These are phyloP conservation scores for Monomorium pharaonis DNA, from an alignment of 1,140 invertebrate genomes.

Conservation along the genomic window DNA sequence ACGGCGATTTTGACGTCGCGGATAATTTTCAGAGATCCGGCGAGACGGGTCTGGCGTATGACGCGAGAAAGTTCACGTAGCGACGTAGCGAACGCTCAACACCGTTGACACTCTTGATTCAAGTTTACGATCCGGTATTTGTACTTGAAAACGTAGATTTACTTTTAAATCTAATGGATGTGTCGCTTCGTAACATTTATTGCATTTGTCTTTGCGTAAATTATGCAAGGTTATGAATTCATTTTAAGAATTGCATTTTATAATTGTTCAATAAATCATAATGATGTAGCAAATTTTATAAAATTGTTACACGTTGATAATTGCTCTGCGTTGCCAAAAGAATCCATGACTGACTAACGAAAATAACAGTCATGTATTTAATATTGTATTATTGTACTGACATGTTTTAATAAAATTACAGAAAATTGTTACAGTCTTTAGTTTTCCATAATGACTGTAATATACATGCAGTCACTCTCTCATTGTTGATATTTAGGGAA, in stretches of 20 bases:
- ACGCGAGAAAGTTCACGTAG: background rate
- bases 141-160: background rate
- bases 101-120: background rate
- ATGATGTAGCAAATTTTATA: background rate
- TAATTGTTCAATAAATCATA: background rate
- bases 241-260: background rate
- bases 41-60: background rate
- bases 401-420: too few species aligned
- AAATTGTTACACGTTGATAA: background rate
- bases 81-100: background rate
- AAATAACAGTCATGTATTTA: too few species aligned
- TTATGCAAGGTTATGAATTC: background rate
- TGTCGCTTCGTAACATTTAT: background rate
- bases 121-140: background rate
- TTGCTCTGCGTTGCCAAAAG: background rate
- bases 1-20: background rate
- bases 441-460: too few species aligned
- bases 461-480: too few species aligned
- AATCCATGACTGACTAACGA: background rate
- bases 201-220: background rate
- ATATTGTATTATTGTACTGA: too few species aligned
- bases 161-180: background rate
- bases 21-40: constrained; percentile 6
- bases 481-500: too few species aligned
- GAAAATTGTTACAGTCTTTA: too few species aligned